Evolutionary conservation across 1,140 invertebrate genomes (phyloP), one percentile per base, ranked within the genome.

Genomic region (Drosophila trapezifrons): DNA sequence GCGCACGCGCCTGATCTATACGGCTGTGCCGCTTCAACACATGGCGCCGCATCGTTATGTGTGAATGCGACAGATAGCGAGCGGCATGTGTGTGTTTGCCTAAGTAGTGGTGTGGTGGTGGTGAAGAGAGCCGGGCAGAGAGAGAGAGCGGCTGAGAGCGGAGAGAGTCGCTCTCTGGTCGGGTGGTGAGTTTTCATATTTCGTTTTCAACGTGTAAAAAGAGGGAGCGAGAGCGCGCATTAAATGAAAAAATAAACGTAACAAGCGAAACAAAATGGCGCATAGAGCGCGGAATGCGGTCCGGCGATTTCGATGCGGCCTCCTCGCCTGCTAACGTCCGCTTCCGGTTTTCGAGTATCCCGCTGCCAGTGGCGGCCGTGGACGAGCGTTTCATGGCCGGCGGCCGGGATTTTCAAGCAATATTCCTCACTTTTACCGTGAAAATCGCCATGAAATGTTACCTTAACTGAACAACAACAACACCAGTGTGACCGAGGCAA

Each of bases 251-350:
- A 54, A 59, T 43, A 65, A 65, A 57, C 60, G 62, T 64, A 64
- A 59, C 62, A 65, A 62, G 54, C 54, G 54, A 65, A 64, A 65
- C 62, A 65, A 65, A 65, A 65, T 65, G 62, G 62, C 62, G 62
- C 54, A 59, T 58, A 32, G 52, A 64, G 62, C 54, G 54, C 55
- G 42, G 62, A 65, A 59, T 58, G 58, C 58, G 46, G 59, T 62
- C 29, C 20, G 17, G 59, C 59, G 32, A 35, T 62, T 62, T 62
- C 47, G 52, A 15, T 55, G 32, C 32, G 52, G 32, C 52, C 40
- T 55, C 32, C 52, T 20, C 22, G 52, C 52, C 52, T 17, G 32
- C 52, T 32, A 55, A 37, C 20, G 52, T 40, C 20, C 10, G 52
- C 32, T 55, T 55, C 20, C 32, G 52, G 32, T 40, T 22, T 22